Base-by-base conservation (phyloP, 2,888 invertebrate species). In the Bursaphelenchus okinawaensis region DNA sequence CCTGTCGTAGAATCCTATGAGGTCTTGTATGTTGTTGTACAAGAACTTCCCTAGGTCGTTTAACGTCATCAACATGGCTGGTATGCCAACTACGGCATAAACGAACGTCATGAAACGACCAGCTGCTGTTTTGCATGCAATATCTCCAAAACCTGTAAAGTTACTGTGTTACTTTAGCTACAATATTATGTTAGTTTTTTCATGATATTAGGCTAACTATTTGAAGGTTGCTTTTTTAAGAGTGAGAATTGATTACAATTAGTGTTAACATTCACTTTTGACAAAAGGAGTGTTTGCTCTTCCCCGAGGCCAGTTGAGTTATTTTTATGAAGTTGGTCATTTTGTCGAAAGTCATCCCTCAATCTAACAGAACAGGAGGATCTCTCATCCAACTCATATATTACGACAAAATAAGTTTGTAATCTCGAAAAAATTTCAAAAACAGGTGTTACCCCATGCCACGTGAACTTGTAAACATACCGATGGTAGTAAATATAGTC, bases 131-230 rank as follows among this genome's bases (percentile, higher is more conserved):
- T 89, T 89, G 0, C 96, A 95, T 51, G 90, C 89, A 76, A 96
- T 91, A 84, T 96, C 92, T 68, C 96, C 95, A 85, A 95, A 96
- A 80, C 95, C 95, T 95, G 87, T 52, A 86, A 65, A n/a, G n/a
- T n/a, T n/a, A n/a, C n/a, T n/a, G n/a, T n/a, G n/a, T n/a, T n/a
- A n/a, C n/a, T n/a, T n/a, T n/a, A n/a, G n/a, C n/a, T n/a, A n/a
- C n/a, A n/a, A n/a, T n/a, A n/a, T n/a, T n/a, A n/a, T n/a, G n/a
- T n/a, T n/a, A n/a, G n/a, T n/a, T n/a, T n/a, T n/a, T n/a, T n/a
- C n/a, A n/a, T n/a, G n/a, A n/a, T n/a, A n/a, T n/a, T n/a, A n/a
- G n/a, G n/a, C n/a, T n/a, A n/a, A n/a, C n/a, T n/a, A n/a, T n/a
- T n/a, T n/a, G n/a, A n/a, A n/a, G n/a, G n/a, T n/a, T n/a, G n/a